Base-by-base conservation (phyloP, 2,113 vertebrate genomes). In the Triplophysa dalaica region DNA sequence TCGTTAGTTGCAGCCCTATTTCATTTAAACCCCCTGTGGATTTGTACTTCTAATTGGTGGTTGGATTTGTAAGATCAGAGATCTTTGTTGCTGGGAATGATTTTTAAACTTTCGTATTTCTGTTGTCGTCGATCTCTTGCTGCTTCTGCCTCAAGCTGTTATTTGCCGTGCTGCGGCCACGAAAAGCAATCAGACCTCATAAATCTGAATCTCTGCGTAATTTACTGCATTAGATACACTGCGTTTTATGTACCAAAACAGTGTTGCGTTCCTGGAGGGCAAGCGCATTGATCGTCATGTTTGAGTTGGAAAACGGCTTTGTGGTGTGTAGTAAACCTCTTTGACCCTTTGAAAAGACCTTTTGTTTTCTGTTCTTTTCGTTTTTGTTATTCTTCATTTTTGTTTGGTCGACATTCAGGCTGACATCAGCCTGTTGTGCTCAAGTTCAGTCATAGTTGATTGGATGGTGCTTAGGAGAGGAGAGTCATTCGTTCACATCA, bases 211-310 rank as follows among this genome's bases (percentile, higher is more conserved):
- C 17, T 0, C 38, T 54, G 58, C 19, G 7, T 70, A 78, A 67
- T 81, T 66, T 70, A 79, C 69, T 70, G 76, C 10, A 14, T 70
- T 84, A 80, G 73, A 81, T 83, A 56, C 67, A 72, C 21, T 63
- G 63, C 0, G 22, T 75, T 67, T 77, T 66, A 77, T 77, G 52
- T 80, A 73, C 43, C 54, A 70, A 52, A 54, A 26, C 24, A 65
- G 54, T 74, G 19, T 74, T 78, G 43, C 69, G 52, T 58, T 61
- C 60, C 16, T 63, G 60, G 38, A 75, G 73, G 73, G 9, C 12
- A 43, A n/a, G 38, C 45, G 2, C 63, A 70, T 83, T 65, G 77
- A 79, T 75, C 11, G 66, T 58, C 75, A 22, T 75, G 66, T 80
- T 77, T 76, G n/a, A 68, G 60, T 63, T 81, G 67, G 52, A 75